Evolutionary conservation across 2,797 vertebrate genomes (phyloP).

Genomic region (Anas bernieri): DNA sequence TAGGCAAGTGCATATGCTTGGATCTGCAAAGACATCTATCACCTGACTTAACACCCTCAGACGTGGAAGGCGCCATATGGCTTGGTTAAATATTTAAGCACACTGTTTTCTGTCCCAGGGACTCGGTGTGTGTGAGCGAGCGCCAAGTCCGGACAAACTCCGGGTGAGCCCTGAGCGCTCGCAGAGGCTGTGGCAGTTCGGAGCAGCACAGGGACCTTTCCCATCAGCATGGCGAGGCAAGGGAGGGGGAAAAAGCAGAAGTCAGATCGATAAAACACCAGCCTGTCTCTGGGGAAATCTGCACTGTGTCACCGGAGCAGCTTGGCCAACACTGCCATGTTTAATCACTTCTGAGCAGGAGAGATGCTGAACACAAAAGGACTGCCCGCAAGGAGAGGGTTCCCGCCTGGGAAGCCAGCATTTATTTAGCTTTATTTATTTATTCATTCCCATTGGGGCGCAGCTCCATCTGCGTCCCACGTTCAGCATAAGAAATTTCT

Average conservation of each 20-base stretch:
- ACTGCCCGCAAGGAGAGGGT: slow-evolving; percentile 28
- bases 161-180: background rate
- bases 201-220: background rate
- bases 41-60: slow-evolving; percentile 43
- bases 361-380: slow-evolving; percentile 19
- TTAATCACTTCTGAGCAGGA: slow-evolving; percentile 55
- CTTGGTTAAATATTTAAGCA: slow-evolving; percentile 66
- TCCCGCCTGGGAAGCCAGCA: slow-evolving; percentile 42
- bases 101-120: slow-evolving; percentile 9
- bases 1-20: slow-evolving; percentile 54
- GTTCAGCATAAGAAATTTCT: background rate
- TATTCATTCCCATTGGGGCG: slow-evolving; percentile 48
- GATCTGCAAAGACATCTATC: slow-evolving; percentile 20
- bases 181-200: accelerated
- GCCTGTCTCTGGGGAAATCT: slow-evolving; percentile 61
- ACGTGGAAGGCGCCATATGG: slow-evolving; percentile 12
- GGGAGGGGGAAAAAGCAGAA: background rate
- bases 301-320: slow-evolving; percentile 47
- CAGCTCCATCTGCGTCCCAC: slow-evolving; percentile 25
- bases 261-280: background rate
- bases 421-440: slow-evolving; percentile 62
- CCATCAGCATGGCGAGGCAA: background rate
- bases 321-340: slow-evolving; percentile 63
- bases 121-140: accelerated
- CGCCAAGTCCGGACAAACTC: accelerated